These are phyloP conservation scores for Podarcis cretensis DNA, from an alignment of 2,113 vertebrate genomes.

Conservation along the genomic window DNA sequence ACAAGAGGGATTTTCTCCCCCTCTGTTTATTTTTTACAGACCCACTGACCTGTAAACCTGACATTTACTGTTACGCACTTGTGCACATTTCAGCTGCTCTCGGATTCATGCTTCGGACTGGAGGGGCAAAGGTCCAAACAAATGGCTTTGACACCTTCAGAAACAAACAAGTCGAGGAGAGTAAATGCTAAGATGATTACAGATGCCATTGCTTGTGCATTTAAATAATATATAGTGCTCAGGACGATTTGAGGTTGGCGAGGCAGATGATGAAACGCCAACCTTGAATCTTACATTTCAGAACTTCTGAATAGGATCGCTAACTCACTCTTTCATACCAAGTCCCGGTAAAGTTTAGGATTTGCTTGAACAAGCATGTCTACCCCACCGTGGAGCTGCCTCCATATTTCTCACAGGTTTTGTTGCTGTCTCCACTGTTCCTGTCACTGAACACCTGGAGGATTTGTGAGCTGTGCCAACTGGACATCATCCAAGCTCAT, in stretches of 20 bases:
- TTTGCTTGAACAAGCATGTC: not conserved
- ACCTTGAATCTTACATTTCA: not conserved
- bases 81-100: constrained; percentile 25
- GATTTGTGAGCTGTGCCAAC: constrained; percentile 8
- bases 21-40: constrained; percentile 35
- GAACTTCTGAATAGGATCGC: not conserved
- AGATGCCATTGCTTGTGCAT: not conserved
- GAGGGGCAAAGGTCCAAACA: constrained; percentile 39
- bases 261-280: not conserved
- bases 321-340: not conserved
- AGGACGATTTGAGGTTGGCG: not conserved
- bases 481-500: constrained; percentile 15
- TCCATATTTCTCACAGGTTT: not conserved
- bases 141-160: not conserved
- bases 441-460: constrained; percentile 16
- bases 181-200: not conserved
- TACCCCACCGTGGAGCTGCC: not conserved
- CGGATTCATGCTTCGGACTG: constrained; percentile 28
- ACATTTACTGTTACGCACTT: constrained; percentile 52
- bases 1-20: constrained; percentile 6
- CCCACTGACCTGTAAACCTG: constrained; percentile 55
- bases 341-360: not conserved
- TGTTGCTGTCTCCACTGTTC: not conserved
- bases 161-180: constrained; percentile 4
- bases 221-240: constrained; percentile 17